Evolutionary conservation across 2,888 invertebrate genomes (phyloP).

Genomic region (Cremastobaeus sp.): DNA sequence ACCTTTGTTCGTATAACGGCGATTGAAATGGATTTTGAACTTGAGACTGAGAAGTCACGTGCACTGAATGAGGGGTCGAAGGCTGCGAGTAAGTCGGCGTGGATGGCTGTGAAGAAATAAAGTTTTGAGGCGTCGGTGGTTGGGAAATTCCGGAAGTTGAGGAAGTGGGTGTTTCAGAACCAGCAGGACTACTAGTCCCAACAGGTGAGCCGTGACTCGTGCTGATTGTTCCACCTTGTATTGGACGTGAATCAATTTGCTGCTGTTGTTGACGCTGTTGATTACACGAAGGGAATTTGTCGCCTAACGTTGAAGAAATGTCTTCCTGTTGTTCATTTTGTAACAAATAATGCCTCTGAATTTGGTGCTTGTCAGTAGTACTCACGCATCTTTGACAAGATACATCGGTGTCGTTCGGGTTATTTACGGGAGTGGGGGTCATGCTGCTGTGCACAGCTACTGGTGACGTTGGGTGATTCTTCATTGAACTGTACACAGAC

Average conservation of each 20-base stretch:
- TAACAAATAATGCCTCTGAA: conserved; percentile 70
- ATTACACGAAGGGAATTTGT: conserved; percentile 79
- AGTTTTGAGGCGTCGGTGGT: conserved; percentile 74
- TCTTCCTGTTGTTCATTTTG: conserved; percentile 76
- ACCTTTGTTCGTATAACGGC: conserved; percentile 67
- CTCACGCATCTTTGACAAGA: conserved; percentile 72
- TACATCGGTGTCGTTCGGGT: conserved; percentile 71
- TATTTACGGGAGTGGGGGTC: conserved; percentile 71
- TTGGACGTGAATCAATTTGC: conserved; percentile 84
- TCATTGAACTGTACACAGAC: conserved; percentile 56
- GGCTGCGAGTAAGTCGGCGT: conserved; percentile 76
- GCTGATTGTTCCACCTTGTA: conserved; percentile 91
- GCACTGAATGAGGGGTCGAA: conserved; percentile 73
- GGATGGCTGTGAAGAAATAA: conserved; percentile 74
- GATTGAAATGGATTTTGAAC: conserved; percentile 70
- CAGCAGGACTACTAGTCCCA: conserved; percentile 80
- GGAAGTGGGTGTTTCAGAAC: conserved; percentile 78
- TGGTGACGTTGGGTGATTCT: conserved; percentile 75
- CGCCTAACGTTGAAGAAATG: conserved; percentile 84
- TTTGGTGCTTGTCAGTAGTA: conserved; percentile 71
- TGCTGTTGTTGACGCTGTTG: conserved; percentile 73
- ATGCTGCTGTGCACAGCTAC: conserved; percentile 76
- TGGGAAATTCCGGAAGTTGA: conserved; percentile 72
- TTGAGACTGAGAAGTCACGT: conserved; percentile 56
- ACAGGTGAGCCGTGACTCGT: conserved; percentile 88